Evolutionary conservation across 2,797 vertebrate species (phyloP), one percentile per base, ranked within the genome.

Genomic region (Pseudomugil tenellus): DNA sequence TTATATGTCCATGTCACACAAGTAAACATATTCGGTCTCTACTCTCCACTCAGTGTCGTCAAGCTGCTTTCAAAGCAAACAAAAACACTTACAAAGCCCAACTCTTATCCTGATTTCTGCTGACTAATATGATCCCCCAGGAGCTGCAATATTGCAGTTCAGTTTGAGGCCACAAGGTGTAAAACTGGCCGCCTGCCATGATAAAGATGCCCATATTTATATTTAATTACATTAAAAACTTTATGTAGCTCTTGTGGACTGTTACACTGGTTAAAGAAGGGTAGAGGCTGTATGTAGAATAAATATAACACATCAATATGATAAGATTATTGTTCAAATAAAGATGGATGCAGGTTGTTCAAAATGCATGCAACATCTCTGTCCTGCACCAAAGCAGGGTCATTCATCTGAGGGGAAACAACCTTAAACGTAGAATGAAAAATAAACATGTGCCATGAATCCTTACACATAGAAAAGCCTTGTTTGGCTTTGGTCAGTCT

Each of bases 51-150:
- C 61, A 63, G 85, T 81, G 51, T 67, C 52, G 28, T 77, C 70
- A 72, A 60, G 76, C 69, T 41, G 60, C 59, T 76, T 63, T 26
- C 49, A 74, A 67, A 70, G 17, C 7, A 34, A 54, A 12, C 26
- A 37, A 41, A 67, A 57, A 63, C n/a, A 0, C 17, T 26, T 21
- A 70, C 54, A 49, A 31, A 70, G 32, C 43, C 28, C 1, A 17
- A 60, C 12, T 48, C 64, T 29, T 26, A 23, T 59, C 32, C 63
- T 21, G 7, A 9, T 69, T 89, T 84, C 61, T 84, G 86, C 83
- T 86, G 85, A 88, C 63, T 89, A 87, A 89, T 74, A 35, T 37
- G n/a, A 10, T 69, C 72, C 51, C 25, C 60, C 64, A 53, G 74
- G 13, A 79, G 67, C 37, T 46, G 74, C 72, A 81, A 26, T 72